These are phyloP conservation scores for human (Homo sapiens) DNA, from an alignment of 2,113 vertebrate species.

Conservation along the genomic window GRCh38 chr6:100335501-100336000, in stretches of 20 bases:
- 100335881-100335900: conserved; percentile 72
- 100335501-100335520: conserved; percentile 45
- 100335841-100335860: conserved; percentile 39
- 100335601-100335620: conserved; percentile 74
- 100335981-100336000: conserved; percentile 41
- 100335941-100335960: conserved; percentile 57
- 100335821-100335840: conserved; percentile 47
- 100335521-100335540: conserved; percentile 71
- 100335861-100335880: conserved; percentile 63
- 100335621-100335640: conserved; percentile 71
- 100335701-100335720: conserved; percentile 73
- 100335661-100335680: conserved; percentile 76
- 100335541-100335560: conserved; percentile 77
- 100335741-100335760: conserved; percentile 69
- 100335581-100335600: conserved; percentile 74
- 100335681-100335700: conserved; percentile 72
- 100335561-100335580: conserved; percentile 64
- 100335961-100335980: not conserved
- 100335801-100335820: conserved; percentile 56
- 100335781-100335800: conserved; percentile 70
- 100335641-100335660: conserved; percentile 76
- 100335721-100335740: conserved; percentile 59
- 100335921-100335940: conserved; percentile 77
- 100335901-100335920: conserved; percentile 75
- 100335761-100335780: conserved; percentile 56